Conservation (phyloP, 2,888 invertebrate genomes). For the Dinocampus coccinellae region DNA sequence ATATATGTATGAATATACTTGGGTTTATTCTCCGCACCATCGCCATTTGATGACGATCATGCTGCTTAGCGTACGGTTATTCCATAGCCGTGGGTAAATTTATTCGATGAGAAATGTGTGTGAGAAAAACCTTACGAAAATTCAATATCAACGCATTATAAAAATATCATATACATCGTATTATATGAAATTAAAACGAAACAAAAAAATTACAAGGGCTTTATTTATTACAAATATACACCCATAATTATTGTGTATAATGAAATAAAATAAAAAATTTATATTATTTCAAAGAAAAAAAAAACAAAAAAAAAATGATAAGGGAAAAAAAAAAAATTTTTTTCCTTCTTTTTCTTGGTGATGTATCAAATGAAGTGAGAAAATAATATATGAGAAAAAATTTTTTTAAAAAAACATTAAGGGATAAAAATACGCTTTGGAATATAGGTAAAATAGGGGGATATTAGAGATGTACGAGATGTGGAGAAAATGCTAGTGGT, state of each 20-base stretch:
- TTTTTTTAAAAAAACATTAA: too few species aligned
- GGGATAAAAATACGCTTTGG: not conserved
- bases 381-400: too few species aligned
- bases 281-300: too few species aligned
- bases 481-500: not conserved
- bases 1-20: not conserved
- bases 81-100: conserved; percentile 32
- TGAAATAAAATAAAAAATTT: too few species aligned
- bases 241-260: too few species aligned
- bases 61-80: conserved; percentile 53
- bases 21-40: conserved; percentile 11
- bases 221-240: too few species aligned
- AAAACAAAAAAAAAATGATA: too few species aligned
- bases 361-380: too few species aligned
- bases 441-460: conserved; percentile 33
- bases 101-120: conserved; percentile 24
- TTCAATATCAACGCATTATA: not conserved
- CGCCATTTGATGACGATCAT: conserved; percentile 49
- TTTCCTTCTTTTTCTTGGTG: too few species aligned
- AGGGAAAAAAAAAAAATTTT: too few species aligned
- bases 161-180: not conserved
- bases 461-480: not conserved
- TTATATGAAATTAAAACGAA: not conserved
- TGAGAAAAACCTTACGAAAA: conserved; percentile 14
- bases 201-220: not conserved